Base-by-base conservation (phyloP, 2,888 invertebrate genomes). In the Leptinotarsa rubiginosa region DNA sequence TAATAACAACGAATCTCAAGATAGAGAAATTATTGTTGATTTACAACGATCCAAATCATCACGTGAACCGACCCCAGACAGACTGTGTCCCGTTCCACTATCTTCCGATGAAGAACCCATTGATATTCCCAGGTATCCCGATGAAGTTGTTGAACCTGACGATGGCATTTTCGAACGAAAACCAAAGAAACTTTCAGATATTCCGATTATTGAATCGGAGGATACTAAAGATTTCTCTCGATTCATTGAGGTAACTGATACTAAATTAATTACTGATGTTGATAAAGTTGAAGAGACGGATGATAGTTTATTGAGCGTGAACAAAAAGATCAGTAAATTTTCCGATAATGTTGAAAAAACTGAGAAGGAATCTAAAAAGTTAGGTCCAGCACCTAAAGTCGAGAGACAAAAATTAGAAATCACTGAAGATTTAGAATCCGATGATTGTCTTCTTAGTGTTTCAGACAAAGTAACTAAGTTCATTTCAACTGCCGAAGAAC, bases 31-130 rank as follows among this genome's bases (percentile, higher is more conserved):
- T n/a, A 89, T 93, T 47, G 91, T 93, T 73, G 92, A 93, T 84
- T 90, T 93, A 65, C 92, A 92, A 84, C 91, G 92, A 84, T 93
- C 94, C 0, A 93, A 92, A 86, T 94, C 94, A 67, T 94, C 94
- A 0, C 88, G 94, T 20, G 94, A 94, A 86, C 92, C 93, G 68
- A 93, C 94, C 4, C 94, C 94, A 0, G 93, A 94, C 83, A 90
- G 92, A 75, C 91, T 93, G 72, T 92, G 92, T 81, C 93, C 93
- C 0, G 91, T 91, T 13, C 93, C 93, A 0, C 89, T 92, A 4
- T 90, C 90, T 54, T 89, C 91, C 10, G 88, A 89, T 54, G 88
- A 89, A 67, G 88, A 89, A 66, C 91, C 91, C 75, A 89, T 90
- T 2, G 91, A 91, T 66, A 90, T 90, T 70, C 93, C 93, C 3